Base-by-base conservation (phyloP, 2,888 invertebrate genomes). In the Drosophila stalkeri region DNA sequence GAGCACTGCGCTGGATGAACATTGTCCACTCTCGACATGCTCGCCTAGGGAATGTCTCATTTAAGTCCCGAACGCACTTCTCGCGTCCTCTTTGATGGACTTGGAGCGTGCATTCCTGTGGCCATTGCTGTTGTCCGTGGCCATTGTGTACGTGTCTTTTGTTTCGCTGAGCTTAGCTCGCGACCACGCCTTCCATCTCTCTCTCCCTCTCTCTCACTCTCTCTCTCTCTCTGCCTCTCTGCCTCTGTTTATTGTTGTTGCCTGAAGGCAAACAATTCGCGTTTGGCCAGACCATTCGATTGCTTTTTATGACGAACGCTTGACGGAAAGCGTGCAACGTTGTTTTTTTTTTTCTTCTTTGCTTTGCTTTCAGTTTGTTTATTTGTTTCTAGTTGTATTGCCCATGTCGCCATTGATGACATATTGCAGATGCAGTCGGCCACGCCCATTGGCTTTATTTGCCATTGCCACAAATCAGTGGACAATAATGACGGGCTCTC, bases 71-170 rank as follows among this genome's bases (percentile, higher is more conserved):
- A 59, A 51, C 49, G 46, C 55, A 51, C 39, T 67, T 33, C 56
- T 66, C 57, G 61, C 63, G 77, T 75, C 51, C 59, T 54, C 11
- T 39, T 67, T 67, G 72, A 64, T 67, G 71, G 52, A 47, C 80
- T 67, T 66, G 68, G 16, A n/a, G 18, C 18, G 18, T 62, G 63
- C 66, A 64, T 61, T 64, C 67, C 67, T 67, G 49, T 74, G 60
- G 68, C 62, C 69, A 55, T 67, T 57, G 61, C 61, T 43, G 60
- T 61, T 68, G 60, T 57, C 52, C 57, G 54, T 61, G 60, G 72
- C 66, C 77, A 88, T 80, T 80, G 84, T 74, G 83, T 77, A 85
- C 89, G 88, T 81, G 88, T 43, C 82, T 72, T 80, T 87, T 87
- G 88, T 85, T 82, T 70, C 66, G 57, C 44, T 57, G 51, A 60